phyloP scores from a whole-genome alignment of 2,113 vertebrate genomes.

The Brienomyrus brachyistius region DNA sequence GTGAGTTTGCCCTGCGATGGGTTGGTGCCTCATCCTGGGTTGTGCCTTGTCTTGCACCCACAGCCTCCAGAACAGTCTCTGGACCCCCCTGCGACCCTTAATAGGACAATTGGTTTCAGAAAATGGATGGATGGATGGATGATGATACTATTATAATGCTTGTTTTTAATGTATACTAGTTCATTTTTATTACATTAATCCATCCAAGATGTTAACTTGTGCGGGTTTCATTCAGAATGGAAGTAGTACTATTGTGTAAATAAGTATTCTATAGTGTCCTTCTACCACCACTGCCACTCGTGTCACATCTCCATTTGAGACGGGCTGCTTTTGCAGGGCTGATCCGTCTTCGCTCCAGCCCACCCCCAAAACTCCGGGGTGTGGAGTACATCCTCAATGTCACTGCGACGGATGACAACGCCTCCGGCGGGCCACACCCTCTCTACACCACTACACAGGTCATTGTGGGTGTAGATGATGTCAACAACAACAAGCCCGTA shows the following conservation, averaged over 20 bases:
- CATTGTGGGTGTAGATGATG: conserved; percentile 72
- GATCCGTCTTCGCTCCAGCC: conserved; percentile 73
- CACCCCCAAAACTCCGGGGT: conserved; percentile 70
- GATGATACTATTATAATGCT: too few relatives aligned
- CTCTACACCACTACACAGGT: conserved; percentile 69
- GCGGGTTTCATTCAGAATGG: background rate
- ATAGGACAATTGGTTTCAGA: background rate
- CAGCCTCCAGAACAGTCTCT: background rate
- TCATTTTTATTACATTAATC: background rate
- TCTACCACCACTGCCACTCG: background rate
- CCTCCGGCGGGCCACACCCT: conserved; percentile 68
- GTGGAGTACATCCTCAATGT: conserved; percentile 74
- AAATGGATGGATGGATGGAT: background rate
- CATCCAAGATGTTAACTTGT: background rate
- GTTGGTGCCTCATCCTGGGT: background rate
- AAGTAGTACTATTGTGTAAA: background rate
- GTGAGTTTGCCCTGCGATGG: background rate
- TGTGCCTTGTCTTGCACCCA: background rate
- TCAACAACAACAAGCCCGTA: conserved; percentile 83
- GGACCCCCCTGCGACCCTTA: background rate
- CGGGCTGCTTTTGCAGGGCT: conserved; percentile 57
- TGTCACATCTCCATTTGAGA: background rate
- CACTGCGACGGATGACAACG: conserved; percentile 75
- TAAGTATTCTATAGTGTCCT: background rate
- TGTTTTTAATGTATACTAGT: background rate